A percentile compares a stretch with the other conserved stretches of the same genome.
These are phyloP conservation scores for Clarias pachynema DNA, from an alignment of 2,797 vertebrate species.

Conservation along the genomic window DNA sequence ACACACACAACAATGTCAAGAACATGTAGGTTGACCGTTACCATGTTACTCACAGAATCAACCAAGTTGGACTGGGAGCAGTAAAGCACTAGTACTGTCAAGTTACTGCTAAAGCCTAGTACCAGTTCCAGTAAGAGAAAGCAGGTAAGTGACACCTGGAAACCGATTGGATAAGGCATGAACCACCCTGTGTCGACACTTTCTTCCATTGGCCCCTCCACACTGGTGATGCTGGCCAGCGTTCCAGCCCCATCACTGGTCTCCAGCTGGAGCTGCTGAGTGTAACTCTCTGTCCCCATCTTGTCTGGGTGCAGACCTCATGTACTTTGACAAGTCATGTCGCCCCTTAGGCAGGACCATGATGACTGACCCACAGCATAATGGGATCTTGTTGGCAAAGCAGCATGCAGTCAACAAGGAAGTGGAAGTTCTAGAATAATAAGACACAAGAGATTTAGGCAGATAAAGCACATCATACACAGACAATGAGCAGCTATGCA, in stretches of 20 bases:
- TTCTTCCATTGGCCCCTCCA: constrained; percentile 75
- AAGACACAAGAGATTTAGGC: constrained; percentile 34
- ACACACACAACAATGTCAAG: constrained; percentile 95
- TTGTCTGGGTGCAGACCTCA: constrained; percentile 38
- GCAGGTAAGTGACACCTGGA: constrained; percentile 94
- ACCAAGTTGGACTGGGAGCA: constrained; percentile 99
- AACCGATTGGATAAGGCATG: constrained; percentile 86
- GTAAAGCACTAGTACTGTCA: constrained; percentile 97
- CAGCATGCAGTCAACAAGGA: constrained; percentile 30
- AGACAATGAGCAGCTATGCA: constrained; percentile 15
- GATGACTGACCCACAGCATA: constrained; percentile 29
- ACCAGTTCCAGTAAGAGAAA: constrained; percentile 98
- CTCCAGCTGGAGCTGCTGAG: constrained; percentile 47
- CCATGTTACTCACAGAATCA: constrained; percentile 98
- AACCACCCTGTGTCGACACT: constrained; percentile 63
- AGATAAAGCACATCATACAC: background rate
- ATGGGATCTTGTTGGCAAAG: constrained; percentile 34
- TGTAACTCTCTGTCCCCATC: constrained; percentile 49
- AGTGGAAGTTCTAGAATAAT: constrained; percentile 31
- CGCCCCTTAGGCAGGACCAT: constrained; percentile 40
- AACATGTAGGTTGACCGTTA: constrained; percentile 98
- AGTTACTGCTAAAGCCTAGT: constrained; percentile 96
- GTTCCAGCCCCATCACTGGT: constrained; percentile 47
- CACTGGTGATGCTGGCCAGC: constrained; percentile 90
- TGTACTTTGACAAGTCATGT: constrained; percentile 27